A percentile compares a stretch with the other conserved stretches of the same genome.
Conservation (phyloP, 2,888 invertebrate species). For the Ornithoptera alexandrae region DNA sequence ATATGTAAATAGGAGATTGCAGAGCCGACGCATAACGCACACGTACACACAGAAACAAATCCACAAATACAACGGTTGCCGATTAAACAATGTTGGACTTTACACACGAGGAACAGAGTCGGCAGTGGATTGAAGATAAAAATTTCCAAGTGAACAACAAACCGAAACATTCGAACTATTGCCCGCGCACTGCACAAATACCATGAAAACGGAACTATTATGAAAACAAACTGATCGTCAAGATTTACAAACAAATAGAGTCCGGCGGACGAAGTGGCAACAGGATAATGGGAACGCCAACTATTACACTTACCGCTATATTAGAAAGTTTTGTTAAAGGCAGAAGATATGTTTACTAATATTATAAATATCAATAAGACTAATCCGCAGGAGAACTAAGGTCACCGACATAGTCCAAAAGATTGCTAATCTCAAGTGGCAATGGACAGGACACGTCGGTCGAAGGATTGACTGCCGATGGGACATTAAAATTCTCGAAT, state of each 20-base stretch:
- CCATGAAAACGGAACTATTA: conserved; percentile 22
- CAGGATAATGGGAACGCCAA: conserved; percentile 1
- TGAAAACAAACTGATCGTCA: conserved; percentile 19
- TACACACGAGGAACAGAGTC: background rate
- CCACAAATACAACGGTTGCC: conserved; percentile 1
- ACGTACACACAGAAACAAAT: background rate
- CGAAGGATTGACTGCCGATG: too few species aligned
- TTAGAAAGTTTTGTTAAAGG: too few species aligned
- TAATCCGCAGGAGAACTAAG: too few species aligned
- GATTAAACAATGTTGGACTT: background rate
- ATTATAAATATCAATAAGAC: too few species aligned
- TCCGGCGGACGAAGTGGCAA: background rate
- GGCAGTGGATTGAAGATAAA: conserved; percentile 10
- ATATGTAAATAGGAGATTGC: background rate
- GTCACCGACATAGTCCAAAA: too few species aligned
- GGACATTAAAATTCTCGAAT: too few species aligned
- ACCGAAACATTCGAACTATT: conserved; percentile 11
- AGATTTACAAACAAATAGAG: conserved; percentile 22
- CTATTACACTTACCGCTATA: background rate
- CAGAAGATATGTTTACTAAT: too few species aligned
- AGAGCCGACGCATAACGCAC: background rate
- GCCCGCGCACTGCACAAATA: conserved; percentile 8
- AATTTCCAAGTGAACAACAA: conserved; percentile 1
- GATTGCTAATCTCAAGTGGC: too few species aligned
- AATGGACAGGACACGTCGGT: too few species aligned